Base-by-base conservation (phyloP, 2,888 invertebrate genomes). In the Eilema griseolum region DNA sequence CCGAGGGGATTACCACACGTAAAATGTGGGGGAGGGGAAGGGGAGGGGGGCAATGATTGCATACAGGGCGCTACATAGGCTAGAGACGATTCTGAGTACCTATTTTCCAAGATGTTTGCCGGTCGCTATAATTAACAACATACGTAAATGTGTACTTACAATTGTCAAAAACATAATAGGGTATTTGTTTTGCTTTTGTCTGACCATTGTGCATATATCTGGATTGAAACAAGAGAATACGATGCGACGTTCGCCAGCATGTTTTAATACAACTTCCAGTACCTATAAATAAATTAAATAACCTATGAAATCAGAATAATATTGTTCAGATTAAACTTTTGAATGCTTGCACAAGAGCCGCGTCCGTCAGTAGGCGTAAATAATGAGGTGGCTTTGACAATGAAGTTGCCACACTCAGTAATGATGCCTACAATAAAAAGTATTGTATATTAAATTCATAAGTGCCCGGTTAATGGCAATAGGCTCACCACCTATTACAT, bases 201-300 rank as follows among this genome's bases (percentile, higher is more conserved):
- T 96, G 79, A 99, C 96, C 98, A 99, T 98, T 3, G 98, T 97
- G 90, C 99, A 99, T 80, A 99, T 97, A 89, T 99, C 99, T 0
- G 99, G 98, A 93, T 99, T 98, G 91, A 99, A 99, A 84, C 98
- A 98, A 0, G 99, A 99, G 86, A 99, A 98, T 26, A 99, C 97
- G 72, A 99, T 98, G 71, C 98, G 97, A 23, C 99, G 96, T 12
- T 96, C 95, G 5, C 97, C 97, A 11, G 97, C 98, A 89, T 98
- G 95, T 77, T 97, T 96, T 79, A 99, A 92, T 1, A 99, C 98
- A 24, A 97, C 97, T 90, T 98, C 97, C 71, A 99, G 94, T 74
- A 98, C 97, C 89, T 97, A 91, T 8, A 84, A 85, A 67, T 75
- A 66, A 61, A 61, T 12, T n/a, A 68, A 68, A 64, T 46, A 66